Percentiles rank a stretch among this genome's conserved stretches.
phyloP scores from a whole-genome alignment of 2,797 vertebrate species.

The Fratercula arctica region DNA sequence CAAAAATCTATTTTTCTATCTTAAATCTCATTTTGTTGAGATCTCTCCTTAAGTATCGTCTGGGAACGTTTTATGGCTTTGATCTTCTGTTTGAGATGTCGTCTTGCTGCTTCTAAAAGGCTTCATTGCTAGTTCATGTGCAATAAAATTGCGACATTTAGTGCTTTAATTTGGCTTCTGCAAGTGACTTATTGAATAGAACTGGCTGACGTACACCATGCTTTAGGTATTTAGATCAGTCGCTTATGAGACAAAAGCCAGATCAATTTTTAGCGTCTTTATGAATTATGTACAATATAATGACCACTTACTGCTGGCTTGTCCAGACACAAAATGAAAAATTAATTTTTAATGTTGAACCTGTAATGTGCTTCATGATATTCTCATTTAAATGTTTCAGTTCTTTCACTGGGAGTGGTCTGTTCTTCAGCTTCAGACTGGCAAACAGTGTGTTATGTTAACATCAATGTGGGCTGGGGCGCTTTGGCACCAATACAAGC shows the following conservation, averaged over 20 bases:
- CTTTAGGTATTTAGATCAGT: background rate
- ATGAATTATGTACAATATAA: background rate
- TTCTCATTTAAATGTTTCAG: background rate
- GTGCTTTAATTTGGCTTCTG: background rate
- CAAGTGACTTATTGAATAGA: background rate
- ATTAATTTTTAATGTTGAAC: background rate
- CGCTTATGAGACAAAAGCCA: background rate
- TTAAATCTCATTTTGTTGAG: background rate
- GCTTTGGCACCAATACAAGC: background rate
- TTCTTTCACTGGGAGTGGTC: background rate
- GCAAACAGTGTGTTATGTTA: fast-evolving
- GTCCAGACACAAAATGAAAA: background rate
- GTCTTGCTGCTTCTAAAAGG: background rate
- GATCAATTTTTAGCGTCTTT: constrained; percentile 18
- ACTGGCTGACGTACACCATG: background rate
- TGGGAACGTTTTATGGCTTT: background rate
- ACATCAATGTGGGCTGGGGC: background rate
- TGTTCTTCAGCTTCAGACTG: background rate
- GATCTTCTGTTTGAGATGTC: background rate
- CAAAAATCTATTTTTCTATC: background rate
- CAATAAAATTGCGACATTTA: background rate
- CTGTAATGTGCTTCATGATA: background rate
- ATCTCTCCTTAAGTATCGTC: background rate
- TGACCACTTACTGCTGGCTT: background rate
- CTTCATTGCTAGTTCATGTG: background rate